phyloP scores from a whole-genome alignment of 37 sponge, comb jelly and placozoan genomes.

The Cliona cf. orientalis region DNA sequence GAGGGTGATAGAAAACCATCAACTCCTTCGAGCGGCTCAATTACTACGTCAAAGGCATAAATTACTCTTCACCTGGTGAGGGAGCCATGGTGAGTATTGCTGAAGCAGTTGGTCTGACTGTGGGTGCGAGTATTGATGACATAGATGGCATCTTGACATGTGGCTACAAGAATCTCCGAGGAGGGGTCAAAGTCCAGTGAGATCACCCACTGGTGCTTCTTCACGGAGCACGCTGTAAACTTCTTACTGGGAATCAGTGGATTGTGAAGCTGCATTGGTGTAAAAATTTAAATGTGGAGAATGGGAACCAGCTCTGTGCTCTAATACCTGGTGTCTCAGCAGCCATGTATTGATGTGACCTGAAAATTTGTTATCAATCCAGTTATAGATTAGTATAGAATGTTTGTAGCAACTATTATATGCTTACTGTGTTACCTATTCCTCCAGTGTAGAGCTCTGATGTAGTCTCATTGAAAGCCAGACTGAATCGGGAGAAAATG shows the following conservation, averaged over 20 bases:
- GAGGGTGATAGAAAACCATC: too few species aligned
- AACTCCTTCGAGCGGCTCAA: too few species aligned
- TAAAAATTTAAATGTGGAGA: neutral
- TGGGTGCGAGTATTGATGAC: slow-evolving; percentile 42
- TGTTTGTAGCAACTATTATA: too few species aligned
- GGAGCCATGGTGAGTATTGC: slow-evolving; percentile 3
- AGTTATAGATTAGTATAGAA: too few species aligned
- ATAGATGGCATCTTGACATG: slow-evolving; percentile 28
- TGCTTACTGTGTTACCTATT: too few species aligned
- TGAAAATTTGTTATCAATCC: neutral
- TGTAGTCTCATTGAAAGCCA: slow-evolving; percentile 37
- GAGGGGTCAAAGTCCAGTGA: slow-evolving; percentile 14
- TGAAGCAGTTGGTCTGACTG: neutral
- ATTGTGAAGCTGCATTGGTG: slow-evolving; percentile 10
- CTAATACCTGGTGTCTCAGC: slow-evolving; percentile 31
- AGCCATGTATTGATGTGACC: slow-evolving; percentile 34
- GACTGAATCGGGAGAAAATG: slow-evolving; percentile 7
- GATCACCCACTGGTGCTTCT: slow-evolving; percentile 36
- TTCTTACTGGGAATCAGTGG: slow-evolving; percentile 5
- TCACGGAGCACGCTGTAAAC: slow-evolving; percentile 3
- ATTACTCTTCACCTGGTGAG: slow-evolving; percentile 24
- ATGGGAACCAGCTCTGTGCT: too few species aligned
- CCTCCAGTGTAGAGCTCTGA: slow-evolving; percentile 58
- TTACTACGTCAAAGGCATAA: neutral
- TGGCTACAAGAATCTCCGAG: too few species aligned